Conservation (phyloP, 2,797 vertebrate genomes). For the Mormyrus proboscirostris region DNA sequence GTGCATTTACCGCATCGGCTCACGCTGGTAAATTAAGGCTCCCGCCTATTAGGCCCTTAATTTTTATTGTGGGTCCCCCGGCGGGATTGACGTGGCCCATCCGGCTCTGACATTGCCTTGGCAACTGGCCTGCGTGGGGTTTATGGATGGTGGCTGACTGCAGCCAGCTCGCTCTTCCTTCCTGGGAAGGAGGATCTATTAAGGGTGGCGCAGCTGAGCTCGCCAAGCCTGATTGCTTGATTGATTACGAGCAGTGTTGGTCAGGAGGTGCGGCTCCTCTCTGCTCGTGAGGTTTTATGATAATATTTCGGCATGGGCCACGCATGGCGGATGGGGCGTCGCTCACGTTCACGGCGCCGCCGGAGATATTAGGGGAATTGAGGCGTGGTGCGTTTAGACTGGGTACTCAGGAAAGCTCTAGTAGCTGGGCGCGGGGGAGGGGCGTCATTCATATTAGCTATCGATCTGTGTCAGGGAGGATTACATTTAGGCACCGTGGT, state of each 20-base stretch:
- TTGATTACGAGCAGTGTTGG: not conserved
- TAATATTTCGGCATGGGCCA: not conserved
- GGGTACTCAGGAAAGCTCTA: too few relatives aligned
- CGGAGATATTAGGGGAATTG: not conserved
- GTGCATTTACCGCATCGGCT: not conserved
- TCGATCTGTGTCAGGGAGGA: not conserved
- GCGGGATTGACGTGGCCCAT: not conserved
- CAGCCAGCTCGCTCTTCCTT: not conserved
- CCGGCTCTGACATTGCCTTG: not conserved
- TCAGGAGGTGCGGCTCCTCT: not conserved
- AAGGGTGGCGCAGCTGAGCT: not conserved
- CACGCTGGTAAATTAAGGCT: not conserved
- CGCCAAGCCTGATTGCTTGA: not conserved
- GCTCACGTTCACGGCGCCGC: not conserved
- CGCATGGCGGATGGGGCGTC: not conserved
- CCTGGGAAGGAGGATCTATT: not conserved
- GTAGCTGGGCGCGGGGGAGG: not conserved
- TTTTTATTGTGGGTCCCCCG: not conserved
- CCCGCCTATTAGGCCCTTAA: not conserved
- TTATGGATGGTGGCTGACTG: not conserved
- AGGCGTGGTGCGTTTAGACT: not conserved
- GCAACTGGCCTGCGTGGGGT: not conserved
- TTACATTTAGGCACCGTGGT: not conserved
- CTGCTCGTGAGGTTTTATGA: not conserved
- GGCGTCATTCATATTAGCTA: constrained; percentile 1